Base-by-base conservation (phyloP, 2,113 vertebrate genomes). In the Dunckerocampus dactyliophorus region DNA sequence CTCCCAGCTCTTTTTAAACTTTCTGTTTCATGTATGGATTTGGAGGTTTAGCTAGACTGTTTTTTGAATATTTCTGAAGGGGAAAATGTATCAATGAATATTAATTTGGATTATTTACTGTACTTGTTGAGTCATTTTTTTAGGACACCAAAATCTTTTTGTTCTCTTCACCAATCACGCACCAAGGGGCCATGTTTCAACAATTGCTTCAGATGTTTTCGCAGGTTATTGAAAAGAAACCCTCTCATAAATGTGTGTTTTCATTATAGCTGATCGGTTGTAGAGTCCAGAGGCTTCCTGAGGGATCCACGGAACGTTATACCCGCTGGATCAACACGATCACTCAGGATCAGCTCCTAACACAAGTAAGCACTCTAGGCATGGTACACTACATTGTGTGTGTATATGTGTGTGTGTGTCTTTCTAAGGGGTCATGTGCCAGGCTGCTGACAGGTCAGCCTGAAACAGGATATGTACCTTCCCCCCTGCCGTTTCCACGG, bases 271-370 rank as follows among this genome's bases (percentile, higher is more conserved):
- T 99, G 59, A 80, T 98, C 67, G 97, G 97, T 37, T 95, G 95
- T 77, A 89, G 82, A 63, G 90, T 98, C 62, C 87, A 66, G 45
- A 89, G 96, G 48, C 84, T 92, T 46, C 97, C 97, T 0, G 83
- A 82, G 1, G 86, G 88, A 28, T 96, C 97, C 2, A 99, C 95
- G 0, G 89, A 93, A n/a, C 92, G 96, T 0, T 99, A 98, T 67
- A 95, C 94, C 0, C 92, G 93, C 61, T 99, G 96, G 96, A 92
- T 99, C 85, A 99, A 99, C 82, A 87, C 76, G 22, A 77, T 96
- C 24, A 87, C 72, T 5, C 79, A 90, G 3, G 88, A 92, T 0
- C 95, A 99, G 54, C 94, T 98, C 15, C 69, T 90, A 17, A 96
- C 93, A 43, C 95, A 99, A 94, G 97, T 97, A 89, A 66, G 65